phyloP scores from a whole-genome alignment of 2,797 vertebrate species.

The Phylloscopus collybita region DNA sequence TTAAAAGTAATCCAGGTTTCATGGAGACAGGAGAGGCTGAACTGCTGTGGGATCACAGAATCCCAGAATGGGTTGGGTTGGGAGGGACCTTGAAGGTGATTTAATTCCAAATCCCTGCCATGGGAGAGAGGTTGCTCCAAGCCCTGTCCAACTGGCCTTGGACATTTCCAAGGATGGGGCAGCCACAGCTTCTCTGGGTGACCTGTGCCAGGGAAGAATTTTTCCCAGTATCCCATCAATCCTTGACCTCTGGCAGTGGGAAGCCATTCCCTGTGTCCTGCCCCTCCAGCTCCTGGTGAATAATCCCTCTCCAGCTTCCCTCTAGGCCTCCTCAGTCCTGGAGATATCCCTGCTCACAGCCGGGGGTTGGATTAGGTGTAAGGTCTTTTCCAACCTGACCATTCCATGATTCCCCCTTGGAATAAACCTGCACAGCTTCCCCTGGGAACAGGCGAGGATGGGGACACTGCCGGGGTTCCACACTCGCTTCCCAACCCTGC shows the following conservation, averaged over 20 bases:
- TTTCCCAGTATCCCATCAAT: neutral
- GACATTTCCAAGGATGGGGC: neutral
- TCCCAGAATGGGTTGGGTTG: neutral
- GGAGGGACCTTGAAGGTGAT: neutral
- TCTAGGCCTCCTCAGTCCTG: rapidly evolving
- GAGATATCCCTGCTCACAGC: neutral
- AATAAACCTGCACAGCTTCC: rapidly evolving
- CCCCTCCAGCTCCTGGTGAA: neutral
- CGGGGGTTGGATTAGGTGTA: neutral
- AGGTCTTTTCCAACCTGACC: neutral
- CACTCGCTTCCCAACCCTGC: neutral
- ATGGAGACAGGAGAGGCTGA: neutral
- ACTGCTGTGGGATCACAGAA: neutral
- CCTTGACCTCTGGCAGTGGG: neutral
- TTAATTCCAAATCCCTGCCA: neutral
- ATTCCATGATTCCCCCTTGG: neutral
- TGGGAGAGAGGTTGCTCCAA: neutral
- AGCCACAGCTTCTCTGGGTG: neutral
- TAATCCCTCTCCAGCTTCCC: neutral
- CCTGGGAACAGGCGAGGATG: rapidly evolving
- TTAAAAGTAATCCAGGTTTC: neutral
- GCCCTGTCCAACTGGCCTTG: neutral
- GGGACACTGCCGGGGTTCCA: neutral
- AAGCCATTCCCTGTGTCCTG: neutral
- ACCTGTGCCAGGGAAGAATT: neutral